These are phyloP conservation scores for Falco novaeseelandiae DNA, from an alignment of 2,797 vertebrate genomes.

Conservation along the genomic window DNA sequence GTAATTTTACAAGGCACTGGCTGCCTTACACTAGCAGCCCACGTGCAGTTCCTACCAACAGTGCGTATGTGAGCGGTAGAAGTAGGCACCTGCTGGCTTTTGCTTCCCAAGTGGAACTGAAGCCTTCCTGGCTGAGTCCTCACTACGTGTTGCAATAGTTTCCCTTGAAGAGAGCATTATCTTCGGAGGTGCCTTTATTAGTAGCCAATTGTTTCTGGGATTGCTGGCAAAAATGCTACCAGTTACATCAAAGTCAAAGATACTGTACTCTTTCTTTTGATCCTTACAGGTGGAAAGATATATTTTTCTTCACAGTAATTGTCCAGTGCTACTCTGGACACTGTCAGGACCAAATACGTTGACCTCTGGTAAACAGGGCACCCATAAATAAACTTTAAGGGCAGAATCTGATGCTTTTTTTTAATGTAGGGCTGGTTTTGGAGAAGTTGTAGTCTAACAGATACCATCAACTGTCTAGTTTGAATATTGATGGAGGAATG, in stretches of 20 bases:
- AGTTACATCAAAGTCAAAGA: background rate
- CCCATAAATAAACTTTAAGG: background rate
- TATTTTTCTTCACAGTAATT: background rate
- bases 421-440: background rate
- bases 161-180: background rate
- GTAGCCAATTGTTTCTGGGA: background rate
- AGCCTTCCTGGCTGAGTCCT: background rate
- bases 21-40: background rate
- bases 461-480: background rate
- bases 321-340: background rate
- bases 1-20: background rate
- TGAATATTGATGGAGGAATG: background rate
- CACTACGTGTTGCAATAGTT: rapidly evolving
- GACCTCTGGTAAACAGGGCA: background rate
- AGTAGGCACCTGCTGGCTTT: background rate
- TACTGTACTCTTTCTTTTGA: background rate
- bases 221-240: background rate
- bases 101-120: background rate
- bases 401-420: background rate
- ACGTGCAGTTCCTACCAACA: background rate
- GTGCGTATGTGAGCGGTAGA: rapidly evolving
- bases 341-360: background rate
- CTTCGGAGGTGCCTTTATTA: background rate
- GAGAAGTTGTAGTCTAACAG: background rate
- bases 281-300: background rate